Evolutionary conservation across 2,888 invertebrate genomes (phyloP), one percentile per base, ranked within the genome.

Genomic region (Tridacna crocea): DNA sequence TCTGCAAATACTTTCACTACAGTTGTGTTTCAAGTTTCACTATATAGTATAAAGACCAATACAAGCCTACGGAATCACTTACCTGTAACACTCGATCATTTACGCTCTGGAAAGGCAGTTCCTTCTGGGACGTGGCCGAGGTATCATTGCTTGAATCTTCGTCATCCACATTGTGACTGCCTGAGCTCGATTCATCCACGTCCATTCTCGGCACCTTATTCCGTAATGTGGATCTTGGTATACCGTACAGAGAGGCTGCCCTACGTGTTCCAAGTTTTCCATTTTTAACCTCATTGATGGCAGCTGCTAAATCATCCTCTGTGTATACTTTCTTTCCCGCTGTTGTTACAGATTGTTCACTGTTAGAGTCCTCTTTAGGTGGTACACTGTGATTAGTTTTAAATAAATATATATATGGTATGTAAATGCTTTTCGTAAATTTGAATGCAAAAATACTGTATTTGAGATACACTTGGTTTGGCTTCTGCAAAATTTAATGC

Each of bases 181-280:
- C 70, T 0, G 51, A 70, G 60, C 65, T 70, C 1, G 46, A 47
- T 19, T 89, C 88, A 46, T 87, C 91, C 26, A 87, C 84, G 48
- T 95, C 94, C 87, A 95, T 88, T 84, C 95, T 95, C 90, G 95
- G 95, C 58, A 95, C 98, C 95, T 99, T 99, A 95, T 99, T 99
- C 85, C 99, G 96, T 74, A 99, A 96, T 46, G 99, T 99, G 88
- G 99, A 98, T 88, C 99, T 96, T 12, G 99, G 99, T 94, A 99
- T 98, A 91, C 98, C 98, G 95, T 99, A 99, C 91, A 98, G 97
- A 77, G 98, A 98, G 75, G 99, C 98, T 13, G 99, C 99, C 81
- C 99, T 96, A 68, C 99, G 95, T 11, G 98, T 98, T 88, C 98
- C 99, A 90, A 99, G 95, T 93, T 98, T 97, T 24, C 98, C 98